Base-by-base conservation (phyloP, 1,140 invertebrate species). In the Medauroidea extradentata region DNA sequence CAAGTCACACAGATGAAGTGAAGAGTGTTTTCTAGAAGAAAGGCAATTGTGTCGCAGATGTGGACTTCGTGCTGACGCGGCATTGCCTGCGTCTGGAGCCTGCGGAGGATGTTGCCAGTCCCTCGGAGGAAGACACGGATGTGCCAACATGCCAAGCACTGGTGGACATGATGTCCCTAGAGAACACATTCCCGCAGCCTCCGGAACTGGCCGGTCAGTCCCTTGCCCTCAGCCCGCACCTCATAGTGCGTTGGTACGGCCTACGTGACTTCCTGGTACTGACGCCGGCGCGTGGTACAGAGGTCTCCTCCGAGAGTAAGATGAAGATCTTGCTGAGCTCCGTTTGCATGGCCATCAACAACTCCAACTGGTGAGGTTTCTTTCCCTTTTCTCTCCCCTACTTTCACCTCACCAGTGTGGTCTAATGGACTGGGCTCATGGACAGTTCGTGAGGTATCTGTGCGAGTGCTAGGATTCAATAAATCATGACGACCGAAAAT, bases 311-410 rank as follows among this genome's bases (percentile, higher is more conserved):
- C 63, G 90, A 94, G 67, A 93, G 88, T 61, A 80, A 85, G 69
- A 85, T 90, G 38, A 94, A 93, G 78, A 80, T 94, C 59, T 77
- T 97, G 3, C 72, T 94, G 34, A 96, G 94, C 73, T 92, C 93
- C 14, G 73, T 89, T 13, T 83, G 84, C 46, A 90, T 96, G 62
- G 91, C 92, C 13, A 75, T 89, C n/a, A 87, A 82, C 51, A 96
- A 95, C 75, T 83, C 86, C 18, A 82, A 82, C 68, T 91, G 84
- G 84, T 86, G 75, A 74, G 64, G 65, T 53, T n/a, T 54, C 2
- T 51, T 43, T 21, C 19, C 29, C 49, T 49, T 41, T n/a, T n/a
- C 29, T 34, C 29, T 34, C 29, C 29, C 29, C 11, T 41, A 13
- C 11, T 41, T 41, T 11, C 11, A 13, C 16, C 39, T 13, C 39